Base-by-base conservation (phyloP, 1,140 invertebrate genomes). In the Mya arenaria region DNA sequence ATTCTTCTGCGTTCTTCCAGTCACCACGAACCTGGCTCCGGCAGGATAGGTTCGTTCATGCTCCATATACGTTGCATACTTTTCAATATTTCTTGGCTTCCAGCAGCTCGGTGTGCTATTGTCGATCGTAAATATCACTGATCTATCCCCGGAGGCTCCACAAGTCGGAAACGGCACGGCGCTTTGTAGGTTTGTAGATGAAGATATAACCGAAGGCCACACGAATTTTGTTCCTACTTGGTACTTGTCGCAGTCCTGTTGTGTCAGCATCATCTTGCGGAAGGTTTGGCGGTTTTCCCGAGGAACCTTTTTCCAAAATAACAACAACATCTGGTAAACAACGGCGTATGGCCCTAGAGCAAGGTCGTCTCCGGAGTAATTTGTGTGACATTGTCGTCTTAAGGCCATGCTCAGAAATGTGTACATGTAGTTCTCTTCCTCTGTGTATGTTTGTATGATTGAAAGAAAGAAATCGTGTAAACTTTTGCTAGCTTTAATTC, bases 1-100 rank as follows among this genome's bases (percentile, higher is more conserved):
- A 25, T 48, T 72, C 13, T 5, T 4, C 19, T 8, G 23, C 28
- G 10, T 5, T 10, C 4, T 72, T n/a, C 28, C 41, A 10, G 63
- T 77, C 32, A 77, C 60, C 13, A n/a, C 1, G 52, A 63, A 77
- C 36, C 65, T 77, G 25, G 58, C 58, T 30, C 73, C 73, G 0
- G 73, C 73, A 1, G 73, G 73, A 48, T 77, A 77, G 23, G 60
- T 65, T 48, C 73, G 62, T 65, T 77, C 73, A 48, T 17, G 10
- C 48, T 77, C 73, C 8, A 25, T 32, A 34, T 63, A 39, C 23
- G 15, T 23, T 3, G 58, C 73, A 62, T 36, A 77, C n/a, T 30
- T 63, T 48, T 63, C 73, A 48, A 77, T 77, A 63, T 77, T 48
- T 63, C 36, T 39, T 17, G 73, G 73, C 23, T 77, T 56, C 39